These are phyloP conservation scores for Hemitrygon akajei DNA, from an alignment of 2,797 vertebrate genomes.

Conservation along the genomic window DNA sequence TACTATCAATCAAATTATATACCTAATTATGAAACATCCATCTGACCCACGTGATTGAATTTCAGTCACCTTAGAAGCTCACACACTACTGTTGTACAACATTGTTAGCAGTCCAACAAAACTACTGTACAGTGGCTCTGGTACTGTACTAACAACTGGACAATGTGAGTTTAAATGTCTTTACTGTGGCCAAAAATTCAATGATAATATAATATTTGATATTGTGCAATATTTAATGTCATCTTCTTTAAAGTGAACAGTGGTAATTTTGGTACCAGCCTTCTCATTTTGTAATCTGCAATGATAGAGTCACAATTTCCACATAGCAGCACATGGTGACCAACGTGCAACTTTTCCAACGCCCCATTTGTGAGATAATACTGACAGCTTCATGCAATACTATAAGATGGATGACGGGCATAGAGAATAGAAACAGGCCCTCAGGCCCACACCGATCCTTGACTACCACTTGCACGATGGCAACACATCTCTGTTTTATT, in stretches of 20 bases:
- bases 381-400: too few species aligned
- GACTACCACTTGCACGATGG: too few species aligned
- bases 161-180: not conserved
- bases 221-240: not conserved
- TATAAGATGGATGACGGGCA: too few species aligned
- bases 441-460: too few species aligned
- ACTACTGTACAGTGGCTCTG: not conserved
- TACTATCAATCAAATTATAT: not conserved
- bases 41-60: not conserved
- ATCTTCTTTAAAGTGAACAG: not conserved
- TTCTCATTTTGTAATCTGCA: not conserved
- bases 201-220: not conserved
- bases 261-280: not conserved
- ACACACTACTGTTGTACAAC: not conserved
- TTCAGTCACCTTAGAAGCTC: not conserved
- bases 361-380: too few species aligned
- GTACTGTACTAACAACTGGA: not conserved
- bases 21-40: not conserved
- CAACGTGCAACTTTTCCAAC: not conserved
- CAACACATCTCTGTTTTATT: too few species aligned
- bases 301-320: not conserved
- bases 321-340: not conserved
- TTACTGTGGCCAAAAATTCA: not conserved
- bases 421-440: too few species aligned
- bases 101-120: not conserved